phyloP scores from a whole-genome alignment of 2,113 vertebrate genomes.

The Antidorcas marsupialis region DNA sequence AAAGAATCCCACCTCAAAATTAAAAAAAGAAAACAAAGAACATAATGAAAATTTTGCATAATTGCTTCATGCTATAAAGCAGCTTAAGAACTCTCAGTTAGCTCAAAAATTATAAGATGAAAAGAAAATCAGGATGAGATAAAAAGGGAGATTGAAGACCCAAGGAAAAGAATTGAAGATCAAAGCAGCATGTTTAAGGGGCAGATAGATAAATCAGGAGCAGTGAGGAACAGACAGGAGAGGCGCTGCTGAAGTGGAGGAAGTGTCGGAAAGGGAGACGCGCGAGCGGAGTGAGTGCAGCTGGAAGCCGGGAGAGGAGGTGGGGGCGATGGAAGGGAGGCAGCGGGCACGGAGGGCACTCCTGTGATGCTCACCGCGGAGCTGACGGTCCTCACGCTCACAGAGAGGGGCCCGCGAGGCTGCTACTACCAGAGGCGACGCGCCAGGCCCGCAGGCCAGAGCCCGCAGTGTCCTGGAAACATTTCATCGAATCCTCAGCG shows the following conservation, averaged over 20 bases:
- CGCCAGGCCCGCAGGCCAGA: fast-evolving
- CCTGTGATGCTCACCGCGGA: fast-evolving
- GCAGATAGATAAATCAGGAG: background rate
- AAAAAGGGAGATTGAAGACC: slow-evolving; percentile 10
- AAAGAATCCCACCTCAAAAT: background rate
- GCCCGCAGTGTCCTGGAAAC: background rate
- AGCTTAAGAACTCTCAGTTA: background rate
- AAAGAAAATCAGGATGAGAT: background rate
- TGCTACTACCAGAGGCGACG: background rate
- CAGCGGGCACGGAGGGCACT: background rate
- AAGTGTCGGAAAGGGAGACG: background rate
- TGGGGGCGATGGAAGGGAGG: background rate
- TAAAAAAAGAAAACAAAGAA: background rate
- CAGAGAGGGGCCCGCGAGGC: background rate
- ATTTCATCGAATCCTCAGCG: background rate
- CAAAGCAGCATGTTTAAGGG: background rate
- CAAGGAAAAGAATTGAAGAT: background rate
- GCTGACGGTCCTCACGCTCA: fast-evolving
- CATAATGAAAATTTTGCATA: background rate
- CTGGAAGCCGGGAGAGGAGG: background rate
- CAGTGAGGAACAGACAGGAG: background rate
- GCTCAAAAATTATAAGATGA: background rate
- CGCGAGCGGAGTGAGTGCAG: fast-evolving
- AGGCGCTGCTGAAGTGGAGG: background rate
- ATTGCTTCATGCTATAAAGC: background rate